Base-by-base conservation (phyloP, 2,797 vertebrate species). In the Neosalanx taihuensis region DNA sequence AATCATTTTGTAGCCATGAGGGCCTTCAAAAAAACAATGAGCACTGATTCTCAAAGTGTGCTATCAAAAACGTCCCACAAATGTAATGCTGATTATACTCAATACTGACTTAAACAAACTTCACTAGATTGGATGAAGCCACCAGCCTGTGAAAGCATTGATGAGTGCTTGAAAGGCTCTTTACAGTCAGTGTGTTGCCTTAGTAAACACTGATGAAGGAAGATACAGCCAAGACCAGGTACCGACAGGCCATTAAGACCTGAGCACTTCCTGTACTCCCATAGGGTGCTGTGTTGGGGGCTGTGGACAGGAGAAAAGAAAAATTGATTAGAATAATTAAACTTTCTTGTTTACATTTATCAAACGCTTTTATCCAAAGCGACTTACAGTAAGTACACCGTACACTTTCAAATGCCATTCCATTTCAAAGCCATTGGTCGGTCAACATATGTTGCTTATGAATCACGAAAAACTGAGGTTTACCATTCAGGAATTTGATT, bases 141-240 rank as follows among this genome's bases (percentile, higher is more conserved):
- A 91, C 92, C 93, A 94, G 94, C 95, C 6, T 93, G 92, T 94
- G 93, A 88, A 94, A 95, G 90, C 93, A 95, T 92, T 94, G 91
- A 92, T 94, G 92, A 95, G 94, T 95, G 94, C 95, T 95, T 81
- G 87, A 87, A 90, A 86, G 93, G 91, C 93, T 94, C 93, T 95
- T 89, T 94, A 94, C 92, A 95, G 92, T 95, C 93, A 95, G 92
- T 97, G 95, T 93, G 95, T 93, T 87, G 91, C 92, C 92, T 94
- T 96, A 97, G 94, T 97, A 95, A 91, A 95, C 90, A 89, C 94
- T 97, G 93, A 95, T 94, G 94, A 97, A 92, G 91, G 94, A 95
- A 92, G 95, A 94, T 77, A 99, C 94, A 84, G 93, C 93, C 94
- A 98, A 88, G 90, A 97, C 93, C 90, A 99, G 96, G 94, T 94